These are phyloP conservation scores for Eulemur rufifrons DNA, from an alignment of 2,113 vertebrate genomes.

Conservation along the genomic window DNA sequence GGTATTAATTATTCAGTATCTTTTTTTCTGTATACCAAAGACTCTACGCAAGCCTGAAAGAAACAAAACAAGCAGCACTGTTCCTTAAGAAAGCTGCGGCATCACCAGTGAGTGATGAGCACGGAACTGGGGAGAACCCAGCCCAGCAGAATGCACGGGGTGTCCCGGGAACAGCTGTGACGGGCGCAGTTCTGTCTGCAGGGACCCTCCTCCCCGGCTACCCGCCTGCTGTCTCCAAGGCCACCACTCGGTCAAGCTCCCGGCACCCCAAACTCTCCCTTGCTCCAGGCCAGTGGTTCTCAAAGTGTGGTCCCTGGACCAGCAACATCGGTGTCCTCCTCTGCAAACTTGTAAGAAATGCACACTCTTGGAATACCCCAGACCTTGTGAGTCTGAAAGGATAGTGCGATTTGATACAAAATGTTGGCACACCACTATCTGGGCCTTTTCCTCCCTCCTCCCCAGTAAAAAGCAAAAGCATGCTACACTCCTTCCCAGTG, in stretches of 20 bases:
- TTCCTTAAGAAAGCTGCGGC: background rate
- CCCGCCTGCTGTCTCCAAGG: background rate
- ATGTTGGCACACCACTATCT: background rate
- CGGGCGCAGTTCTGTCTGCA: too few species aligned
- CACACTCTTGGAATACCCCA: background rate
- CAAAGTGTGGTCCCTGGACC: background rate
- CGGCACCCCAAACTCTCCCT: background rate
- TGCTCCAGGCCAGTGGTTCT: background rate
- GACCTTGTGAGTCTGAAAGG: background rate
- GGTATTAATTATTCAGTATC: background rate
- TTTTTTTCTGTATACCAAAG: background rate
- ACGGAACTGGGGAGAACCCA: background rate
- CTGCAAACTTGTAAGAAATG: background rate
- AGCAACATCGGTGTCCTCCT: background rate
- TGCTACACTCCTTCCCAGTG: background rate
- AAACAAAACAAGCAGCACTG: background rate
- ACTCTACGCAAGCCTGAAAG: background rate
- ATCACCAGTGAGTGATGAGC: background rate
- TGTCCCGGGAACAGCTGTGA: background rate
- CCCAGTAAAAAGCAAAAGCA: background rate
- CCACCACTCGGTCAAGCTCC: background rate
- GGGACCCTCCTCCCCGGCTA: background rate
- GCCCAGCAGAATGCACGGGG: background rate
- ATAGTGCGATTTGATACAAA: background rate
- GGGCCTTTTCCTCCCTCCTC: background rate